These are phyloP conservation scores for Mus spretus DNA, from an alignment of 2,797 vertebrate species.

Conservation along the genomic window DNA sequence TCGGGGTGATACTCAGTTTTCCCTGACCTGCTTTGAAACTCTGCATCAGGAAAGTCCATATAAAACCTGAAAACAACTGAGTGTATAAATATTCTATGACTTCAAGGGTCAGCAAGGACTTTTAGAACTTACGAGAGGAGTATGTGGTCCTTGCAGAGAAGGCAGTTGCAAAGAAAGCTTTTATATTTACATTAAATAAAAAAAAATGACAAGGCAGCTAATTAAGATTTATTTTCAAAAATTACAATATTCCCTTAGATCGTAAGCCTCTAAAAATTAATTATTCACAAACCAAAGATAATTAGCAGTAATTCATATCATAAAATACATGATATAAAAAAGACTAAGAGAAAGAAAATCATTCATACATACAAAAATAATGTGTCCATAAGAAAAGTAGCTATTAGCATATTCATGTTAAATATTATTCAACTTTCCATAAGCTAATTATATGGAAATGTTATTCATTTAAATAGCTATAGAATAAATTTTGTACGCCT, in stretches of 20 bases:
- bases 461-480: slow-evolving; percentile 39
- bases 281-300: slow-evolving; percentile 26
- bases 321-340: slow-evolving; percentile 44
- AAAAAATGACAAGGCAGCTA: slow-evolving; percentile 21
- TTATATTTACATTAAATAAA: slow-evolving; percentile 44
- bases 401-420: slow-evolving; percentile 53
- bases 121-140: slow-evolving; percentile 19
- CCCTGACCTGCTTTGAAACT: background rate
- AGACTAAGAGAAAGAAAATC: slow-evolving; percentile 36
- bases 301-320: slow-evolving; percentile 44
- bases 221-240: slow-evolving; percentile 61
- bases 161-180: slow-evolving; percentile 14
- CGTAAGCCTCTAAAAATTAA: slow-evolving; percentile 53
- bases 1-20: background rate
- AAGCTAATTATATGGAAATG: slow-evolving; percentile 43
- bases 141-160: slow-evolving; percentile 35
- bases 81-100: background rate
- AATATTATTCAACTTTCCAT: background rate
- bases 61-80: background rate
- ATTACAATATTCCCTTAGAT: slow-evolving; percentile 21
- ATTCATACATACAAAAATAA: slow-evolving; percentile 8
- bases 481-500: background rate
- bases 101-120: background rate
- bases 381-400: slow-evolving; percentile 34
- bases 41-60: background rate